phyloP scores from a whole-genome alignment of 2,113 vertebrate species.

The Periophthalmodon schlosseri region DNA sequence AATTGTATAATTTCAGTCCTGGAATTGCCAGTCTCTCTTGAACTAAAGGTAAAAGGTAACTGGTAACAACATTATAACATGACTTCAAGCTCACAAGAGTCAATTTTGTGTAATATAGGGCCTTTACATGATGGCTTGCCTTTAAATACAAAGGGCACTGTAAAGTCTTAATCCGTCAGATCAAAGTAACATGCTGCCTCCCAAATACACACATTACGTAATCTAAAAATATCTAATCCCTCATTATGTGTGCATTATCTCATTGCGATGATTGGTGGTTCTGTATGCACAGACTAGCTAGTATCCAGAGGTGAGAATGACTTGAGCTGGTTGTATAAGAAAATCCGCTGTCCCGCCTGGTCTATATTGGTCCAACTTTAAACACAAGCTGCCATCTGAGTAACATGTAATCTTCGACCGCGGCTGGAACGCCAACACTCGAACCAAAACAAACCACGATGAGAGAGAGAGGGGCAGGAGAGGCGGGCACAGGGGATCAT shows the following conservation, averaged over 20 bases:
- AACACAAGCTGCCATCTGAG: constrained; percentile 63
- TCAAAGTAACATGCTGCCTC: not conserved
- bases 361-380: constrained; percentile 60
- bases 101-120: no score
- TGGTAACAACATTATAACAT: no score
- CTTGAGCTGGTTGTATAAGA: constrained; percentile 18
- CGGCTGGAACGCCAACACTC: constrained; percentile 61
- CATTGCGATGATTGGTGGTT: not conserved
- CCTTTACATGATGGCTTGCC: no score
- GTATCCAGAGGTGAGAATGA: not conserved
- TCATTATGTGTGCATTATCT: not conserved
- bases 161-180: not conserved
- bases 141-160: not conserved
- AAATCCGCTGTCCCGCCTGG: constrained; percentile 45
- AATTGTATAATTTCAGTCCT: no score
- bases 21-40: no score
- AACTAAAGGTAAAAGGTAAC: no score
- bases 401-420: constrained; percentile 61
- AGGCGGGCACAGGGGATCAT: constrained; percentile 11
- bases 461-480: not conserved
- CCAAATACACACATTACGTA: not conserved
- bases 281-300: not conserved
- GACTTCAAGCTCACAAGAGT: no score
- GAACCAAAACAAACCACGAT: constrained; percentile 63
- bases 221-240: not conserved